Percentiles rank a stretch among this genome's conserved stretches.
Conservation (phyloP, 2,797 vertebrate species). For the Spondyliosoma cantharus region DNA sequence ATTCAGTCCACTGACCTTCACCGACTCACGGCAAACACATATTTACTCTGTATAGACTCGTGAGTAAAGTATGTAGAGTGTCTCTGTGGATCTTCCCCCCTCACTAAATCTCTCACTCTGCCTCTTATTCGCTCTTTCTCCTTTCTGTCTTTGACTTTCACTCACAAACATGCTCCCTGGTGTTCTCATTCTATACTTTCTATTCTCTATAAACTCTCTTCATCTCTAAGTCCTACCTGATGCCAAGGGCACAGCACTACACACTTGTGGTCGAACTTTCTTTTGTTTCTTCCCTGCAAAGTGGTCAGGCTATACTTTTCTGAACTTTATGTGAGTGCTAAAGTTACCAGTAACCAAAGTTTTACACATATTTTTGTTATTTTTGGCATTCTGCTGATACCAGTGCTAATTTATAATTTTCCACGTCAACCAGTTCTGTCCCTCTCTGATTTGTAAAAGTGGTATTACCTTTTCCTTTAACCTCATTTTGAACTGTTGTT, state of each 20-base stretch:
- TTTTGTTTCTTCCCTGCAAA: constrained; percentile 8
- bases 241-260: neutral
- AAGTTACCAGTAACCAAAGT: neutral
- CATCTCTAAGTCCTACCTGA: neutral
- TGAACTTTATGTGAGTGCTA: neutral
- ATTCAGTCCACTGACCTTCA: constrained; percentile 51
- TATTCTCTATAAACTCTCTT: neutral
- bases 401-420: neutral
- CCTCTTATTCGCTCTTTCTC: neutral
- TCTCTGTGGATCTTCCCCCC: constrained; percentile 26
- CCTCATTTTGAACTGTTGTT: neutral
- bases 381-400: neutral
- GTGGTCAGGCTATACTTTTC: neutral
- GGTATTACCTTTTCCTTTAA: neutral
- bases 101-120: neutral
- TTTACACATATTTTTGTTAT: neutral
- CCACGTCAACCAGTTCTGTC: neutral
- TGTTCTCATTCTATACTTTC: neutral
- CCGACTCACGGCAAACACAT: constrained; percentile 29
- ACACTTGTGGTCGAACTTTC: constrained; percentile 8
- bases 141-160: constrained; percentile 3
- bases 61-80: constrained; percentile 37
- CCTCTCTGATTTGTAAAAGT: neutral
- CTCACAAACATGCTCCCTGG: neutral
- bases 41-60: constrained; percentile 31